Base-by-base conservation (phyloP, 2,113 vertebrate species). In the Sprattus sprattus region DNA sequence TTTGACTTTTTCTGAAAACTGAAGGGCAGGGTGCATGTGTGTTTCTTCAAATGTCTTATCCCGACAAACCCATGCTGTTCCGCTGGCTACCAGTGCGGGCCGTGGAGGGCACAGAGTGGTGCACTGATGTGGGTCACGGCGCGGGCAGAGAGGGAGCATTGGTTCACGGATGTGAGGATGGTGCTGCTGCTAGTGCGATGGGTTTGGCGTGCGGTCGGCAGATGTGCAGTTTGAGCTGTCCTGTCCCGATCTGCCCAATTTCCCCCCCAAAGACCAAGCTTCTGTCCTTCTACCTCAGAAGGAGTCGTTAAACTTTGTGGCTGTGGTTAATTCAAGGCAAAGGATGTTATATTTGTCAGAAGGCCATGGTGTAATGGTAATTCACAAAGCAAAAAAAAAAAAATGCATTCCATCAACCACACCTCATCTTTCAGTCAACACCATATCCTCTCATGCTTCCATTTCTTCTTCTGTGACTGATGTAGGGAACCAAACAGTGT, bases 401-500 rank as follows among this genome's bases (percentile, higher is more conserved):
- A 91, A 67, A 28, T 84, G 57, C 84, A 60, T 87, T 82, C 83
- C 67, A 84, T 49, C 11, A 39, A 32, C 28, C 13, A 1, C 85
- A 78, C 87, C 71, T 91, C 89, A 90, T 78, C 87, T 92, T 90
- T 85, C 89, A 88, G 87, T 89, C 89, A 82, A 87, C 81, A 84
- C 87, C 78, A 71, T 67, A 39, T 50, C 25, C 20, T 57, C 82
- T 54, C 82, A 86, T 90, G 91, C 91, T 90, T 93, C 91, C 92
- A 90, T 92, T 92, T 60, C 89, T 91, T 91, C 91, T 91, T 88
- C 89, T 85, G 91, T 90, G 92, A 90, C 91, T 87, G 16, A 49
- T 83, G 81, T 86, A 88, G 89, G 90, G 88, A 90, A 93, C 92
- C 93, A 90, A 93, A 90, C 92, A 93, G 93, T 87, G 92, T 95